A percentile compares a stretch with the other conserved stretches of the same genome.
Conservation (phyloP, 2,113 vertebrate species). For the Strix aluco region DNA sequence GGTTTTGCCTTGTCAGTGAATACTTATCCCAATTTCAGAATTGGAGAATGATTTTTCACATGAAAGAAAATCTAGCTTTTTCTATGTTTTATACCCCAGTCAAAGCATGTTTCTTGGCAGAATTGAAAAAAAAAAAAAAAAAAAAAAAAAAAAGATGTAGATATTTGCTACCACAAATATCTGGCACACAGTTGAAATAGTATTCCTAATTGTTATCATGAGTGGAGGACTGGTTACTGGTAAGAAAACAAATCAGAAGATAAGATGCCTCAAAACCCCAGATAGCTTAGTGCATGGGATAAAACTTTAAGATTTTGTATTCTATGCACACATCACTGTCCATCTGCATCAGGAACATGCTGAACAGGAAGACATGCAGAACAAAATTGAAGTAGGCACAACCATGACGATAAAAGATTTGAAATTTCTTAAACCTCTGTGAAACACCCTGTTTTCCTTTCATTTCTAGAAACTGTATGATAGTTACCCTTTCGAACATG, state of each 20-base stretch:
- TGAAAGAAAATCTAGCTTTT: not conserved
- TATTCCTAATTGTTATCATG: not conserved
- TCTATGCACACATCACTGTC: not conserved
- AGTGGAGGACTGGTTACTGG: not conserved
- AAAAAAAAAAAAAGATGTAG: not conserved
- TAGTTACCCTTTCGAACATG: not conserved
- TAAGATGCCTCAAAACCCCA: not conserved
- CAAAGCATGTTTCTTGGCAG: not conserved
- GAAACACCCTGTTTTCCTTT: not conserved
- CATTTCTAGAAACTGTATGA: not conserved
- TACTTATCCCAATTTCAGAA: not conserved
- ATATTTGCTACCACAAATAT: not conserved
- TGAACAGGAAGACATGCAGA: not conserved
- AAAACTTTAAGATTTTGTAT: not conserved
- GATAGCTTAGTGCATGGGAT: not conserved
- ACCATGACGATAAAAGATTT: not conserved
- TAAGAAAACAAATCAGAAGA: conserved; percentile 3
- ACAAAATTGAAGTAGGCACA: not conserved
- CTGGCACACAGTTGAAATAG: not conserved
- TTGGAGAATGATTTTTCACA: not conserved
- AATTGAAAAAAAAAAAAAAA: not conserved
- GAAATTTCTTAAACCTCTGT: not conserved
- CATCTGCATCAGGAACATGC: not conserved
- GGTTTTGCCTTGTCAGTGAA: not conserved
- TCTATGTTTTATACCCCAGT: not conserved